Percentiles rank a stretch among this genome's conserved stretches.
Conservation (phyloP, 2,113 vertebrate genomes). For the Gobio gobio region DNA sequence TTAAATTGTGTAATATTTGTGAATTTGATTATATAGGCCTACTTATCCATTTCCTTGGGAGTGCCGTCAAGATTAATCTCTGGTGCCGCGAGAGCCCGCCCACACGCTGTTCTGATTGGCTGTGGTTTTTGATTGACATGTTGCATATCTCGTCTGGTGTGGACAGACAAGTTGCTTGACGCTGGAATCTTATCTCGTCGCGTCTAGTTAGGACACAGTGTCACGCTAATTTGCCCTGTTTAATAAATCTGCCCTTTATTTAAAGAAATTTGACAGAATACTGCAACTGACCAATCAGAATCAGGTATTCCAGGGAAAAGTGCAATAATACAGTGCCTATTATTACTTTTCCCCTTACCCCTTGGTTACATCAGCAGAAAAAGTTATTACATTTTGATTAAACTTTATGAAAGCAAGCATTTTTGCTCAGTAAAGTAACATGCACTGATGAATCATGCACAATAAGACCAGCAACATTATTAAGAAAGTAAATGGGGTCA, state of each 20-base stretch:
- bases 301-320: background rate
- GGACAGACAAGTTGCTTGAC: too few relatives aligned
- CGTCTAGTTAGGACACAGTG: too few relatives aligned
- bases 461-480: background rate
- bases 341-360: background rate
- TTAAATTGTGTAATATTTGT: too few relatives aligned
- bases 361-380: conserved; percentile 7
- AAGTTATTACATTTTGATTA: conserved; percentile 19
- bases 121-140: too few relatives aligned
- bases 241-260: background rate
- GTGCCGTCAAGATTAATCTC: too few relatives aligned
- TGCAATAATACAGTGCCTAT: background rate
- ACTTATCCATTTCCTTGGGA: too few relatives aligned
- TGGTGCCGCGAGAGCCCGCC: too few relatives aligned
- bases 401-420: conserved; percentile 4
- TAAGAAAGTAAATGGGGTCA: background rate
- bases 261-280: background rate
- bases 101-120: too few relatives aligned
- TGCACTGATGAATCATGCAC: background rate
- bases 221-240: too few relatives aligned
- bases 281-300: background rate
- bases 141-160: too few relatives aligned
- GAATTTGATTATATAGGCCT: too few relatives aligned
- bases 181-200: too few relatives aligned
- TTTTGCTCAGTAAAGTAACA: background rate